A percentile compares a stretch with the other conserved stretches of the same genome.
Conservation (phyloP, 2,888 invertebrate species). For the Elegia similella region DNA sequence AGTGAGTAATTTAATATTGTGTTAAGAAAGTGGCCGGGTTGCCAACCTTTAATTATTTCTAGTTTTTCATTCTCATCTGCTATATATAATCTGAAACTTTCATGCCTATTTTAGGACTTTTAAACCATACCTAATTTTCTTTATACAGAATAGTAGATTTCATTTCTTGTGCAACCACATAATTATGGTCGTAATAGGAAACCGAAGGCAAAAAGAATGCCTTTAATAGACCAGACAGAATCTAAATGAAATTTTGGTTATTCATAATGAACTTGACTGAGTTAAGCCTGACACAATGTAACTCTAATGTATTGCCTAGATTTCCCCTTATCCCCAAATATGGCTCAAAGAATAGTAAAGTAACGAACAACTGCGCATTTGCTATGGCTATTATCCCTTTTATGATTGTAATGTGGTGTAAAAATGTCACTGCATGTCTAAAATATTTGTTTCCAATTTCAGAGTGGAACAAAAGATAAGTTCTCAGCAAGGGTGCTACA, state of each 20-base stretch:
- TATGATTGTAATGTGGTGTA: conserved; percentile 9
- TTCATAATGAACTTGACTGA: conserved; percentile 11
- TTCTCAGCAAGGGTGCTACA: conserved; percentile 93
- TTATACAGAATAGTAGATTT: too few relatives aligned
- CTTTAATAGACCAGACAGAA: not conserved
- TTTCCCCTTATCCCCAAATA: conserved; percentile 8
- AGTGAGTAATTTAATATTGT: conserved; percentile 81
- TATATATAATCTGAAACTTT: too few relatives aligned
- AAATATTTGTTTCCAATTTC: conserved; percentile 41
- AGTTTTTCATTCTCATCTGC: too few relatives aligned
- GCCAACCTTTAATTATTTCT: too few relatives aligned
- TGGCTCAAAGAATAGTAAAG: conserved; percentile 10
- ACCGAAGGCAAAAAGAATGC: not conserved
- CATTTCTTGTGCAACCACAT: too few relatives aligned
- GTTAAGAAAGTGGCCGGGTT: too few relatives aligned
- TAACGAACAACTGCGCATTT: conserved; percentile 12
- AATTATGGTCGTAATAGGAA: not conserved
- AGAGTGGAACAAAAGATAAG: conserved; percentile 95
- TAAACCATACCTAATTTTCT: too few relatives aligned
- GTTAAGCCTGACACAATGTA: not conserved
- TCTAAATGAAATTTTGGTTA: conserved; percentile 12
- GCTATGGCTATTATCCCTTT: conserved; percentile 8
- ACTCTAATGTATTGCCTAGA: conserved; percentile 14
- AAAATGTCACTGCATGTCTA: conserved; percentile 6
- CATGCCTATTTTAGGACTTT: too few relatives aligned